Base-by-base conservation (phyloP, 2,113 vertebrate genomes). In the Oceanites oceanicus region DNA sequence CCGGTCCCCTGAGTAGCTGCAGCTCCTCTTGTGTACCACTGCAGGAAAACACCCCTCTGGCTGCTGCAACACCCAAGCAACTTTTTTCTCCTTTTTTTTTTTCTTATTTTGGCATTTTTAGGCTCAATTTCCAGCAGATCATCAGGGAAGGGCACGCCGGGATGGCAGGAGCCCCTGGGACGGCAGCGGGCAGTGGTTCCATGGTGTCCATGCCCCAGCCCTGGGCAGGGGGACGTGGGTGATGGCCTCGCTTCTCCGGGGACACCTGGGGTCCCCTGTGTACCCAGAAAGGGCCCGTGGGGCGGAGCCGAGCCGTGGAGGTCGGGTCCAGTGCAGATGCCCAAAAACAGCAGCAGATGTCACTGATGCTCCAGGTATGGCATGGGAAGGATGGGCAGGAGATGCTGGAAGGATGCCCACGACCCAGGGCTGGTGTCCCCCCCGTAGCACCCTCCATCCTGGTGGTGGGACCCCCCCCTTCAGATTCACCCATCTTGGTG, bases 1-100 rank as follows among this genome's bases (percentile, higher is more conserved):
- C 16, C 0, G 0, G 29, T 56, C 14, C 15, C 26, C 16, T 0
- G 0, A 0, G 5, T 4, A 26, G 2, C 9, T 30, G 53, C 56
- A 42, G 63, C 42, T 62, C 32, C 65, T 16, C 3, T 9, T 42
- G 13, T 42, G 13, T 2, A 16, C 22, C 1, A 0, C 68, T 7
- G 55, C 29, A 45, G 42, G 15, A 34, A 7, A 26, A 44, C 9
- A 12, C 3, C 49, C 9, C 25, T 15, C n/a, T 13, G 5, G 21
- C 17, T 2, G 2, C 32, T 36, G 32, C 26, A 18, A 11, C 15
- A 42, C 42, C 9, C 5, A 0, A n/a, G 11, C 4, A 4, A 8
- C 2, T 0, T 12, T 32, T 34, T 12, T 16, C 11, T 14, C 13
- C 1, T 2, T 15, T 11, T 19, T 19, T 19, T 19, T 14, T 23